phyloP scores from a whole-genome alignment of 1,140 invertebrate species.

The Drosophila ohnishii region DNA sequence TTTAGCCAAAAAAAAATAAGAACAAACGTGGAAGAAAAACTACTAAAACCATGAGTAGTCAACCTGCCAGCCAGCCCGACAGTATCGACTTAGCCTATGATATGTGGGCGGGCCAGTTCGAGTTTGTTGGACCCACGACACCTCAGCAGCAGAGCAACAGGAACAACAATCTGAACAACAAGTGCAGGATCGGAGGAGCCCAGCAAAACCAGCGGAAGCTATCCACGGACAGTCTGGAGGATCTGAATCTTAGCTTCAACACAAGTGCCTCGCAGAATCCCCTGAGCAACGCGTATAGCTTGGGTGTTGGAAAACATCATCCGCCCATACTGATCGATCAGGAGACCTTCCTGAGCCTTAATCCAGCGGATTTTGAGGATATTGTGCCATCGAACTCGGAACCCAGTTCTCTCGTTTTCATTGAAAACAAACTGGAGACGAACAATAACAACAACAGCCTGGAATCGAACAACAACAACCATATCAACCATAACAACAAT shows the following conservation, averaged over 20 bases:
- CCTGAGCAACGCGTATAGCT: constrained; percentile 68
- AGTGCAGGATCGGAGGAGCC: constrained; percentile 62
- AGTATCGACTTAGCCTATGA: constrained; percentile 90
- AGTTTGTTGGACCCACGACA: constrained; percentile 87
- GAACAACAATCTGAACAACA: constrained; percentile 50
- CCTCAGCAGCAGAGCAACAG: constrained; percentile 27
- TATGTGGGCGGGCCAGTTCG: constrained; percentile 94
- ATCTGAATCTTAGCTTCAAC: constrained; percentile 80
- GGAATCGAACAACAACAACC: constrained; percentile 65
- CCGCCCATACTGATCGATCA: constrained; percentile 79
- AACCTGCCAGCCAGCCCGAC: constrained; percentile 83
- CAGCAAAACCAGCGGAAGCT: constrained; percentile 53
- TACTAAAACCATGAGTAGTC: constrained; percentile 82
- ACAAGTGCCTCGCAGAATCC: constrained; percentile 70
- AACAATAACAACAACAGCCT: constrained; percentile 61
- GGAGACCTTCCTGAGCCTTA: constrained; percentile 81
- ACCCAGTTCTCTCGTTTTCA: constrained; percentile 74
- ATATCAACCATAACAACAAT: constrained; percentile 44
- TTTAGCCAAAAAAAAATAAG: constrained; percentile 29
- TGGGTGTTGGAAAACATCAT: constrained; percentile 71
- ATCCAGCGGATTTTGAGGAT: constrained; percentile 81
- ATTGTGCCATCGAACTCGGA: constrained; percentile 82
- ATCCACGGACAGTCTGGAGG: constrained; percentile 75
- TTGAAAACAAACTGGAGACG: constrained; percentile 75
- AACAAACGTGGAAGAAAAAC: constrained; percentile 17